Conservation (phyloP, 2,113 vertebrate species). For the Callocephalon fimbriatum region DNA sequence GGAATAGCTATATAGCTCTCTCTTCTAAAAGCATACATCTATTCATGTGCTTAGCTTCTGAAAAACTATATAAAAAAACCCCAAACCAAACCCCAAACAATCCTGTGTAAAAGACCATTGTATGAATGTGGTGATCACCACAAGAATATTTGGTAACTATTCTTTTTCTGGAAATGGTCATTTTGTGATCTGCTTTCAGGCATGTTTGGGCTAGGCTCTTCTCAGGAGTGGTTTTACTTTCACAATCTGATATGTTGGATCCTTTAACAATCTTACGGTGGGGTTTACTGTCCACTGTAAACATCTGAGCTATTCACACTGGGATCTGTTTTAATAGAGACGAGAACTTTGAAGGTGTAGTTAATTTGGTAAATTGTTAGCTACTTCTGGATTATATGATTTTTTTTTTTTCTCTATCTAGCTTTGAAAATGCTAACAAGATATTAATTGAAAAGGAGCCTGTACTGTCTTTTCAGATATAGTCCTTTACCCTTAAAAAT, state of each 20-base stretch:
- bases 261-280: background rate
- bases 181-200: background rate
- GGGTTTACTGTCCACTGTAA: background rate
- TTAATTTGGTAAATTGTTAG: background rate
- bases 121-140: too few species aligned
- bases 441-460: background rate
- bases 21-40: too few species aligned
- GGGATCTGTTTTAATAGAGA: background rate
- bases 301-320: background rate
- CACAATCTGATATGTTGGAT: background rate
- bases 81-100: too few species aligned
- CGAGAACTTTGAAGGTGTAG: background rate
- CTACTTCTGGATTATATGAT: background rate
- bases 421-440: background rate
- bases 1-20: too few species aligned
- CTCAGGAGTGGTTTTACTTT: background rate
- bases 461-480: background rate
- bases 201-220: background rate
- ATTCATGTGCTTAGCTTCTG: too few species aligned
- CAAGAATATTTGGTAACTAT: background rate
- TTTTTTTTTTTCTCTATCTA: background rate
- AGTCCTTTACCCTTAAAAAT: background rate
- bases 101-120: too few species aligned
- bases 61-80: too few species aligned
- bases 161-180: background rate